phyloP scores from a whole-genome alignment of 2,797 vertebrate species.

The Cynopterus sphinx region DNA sequence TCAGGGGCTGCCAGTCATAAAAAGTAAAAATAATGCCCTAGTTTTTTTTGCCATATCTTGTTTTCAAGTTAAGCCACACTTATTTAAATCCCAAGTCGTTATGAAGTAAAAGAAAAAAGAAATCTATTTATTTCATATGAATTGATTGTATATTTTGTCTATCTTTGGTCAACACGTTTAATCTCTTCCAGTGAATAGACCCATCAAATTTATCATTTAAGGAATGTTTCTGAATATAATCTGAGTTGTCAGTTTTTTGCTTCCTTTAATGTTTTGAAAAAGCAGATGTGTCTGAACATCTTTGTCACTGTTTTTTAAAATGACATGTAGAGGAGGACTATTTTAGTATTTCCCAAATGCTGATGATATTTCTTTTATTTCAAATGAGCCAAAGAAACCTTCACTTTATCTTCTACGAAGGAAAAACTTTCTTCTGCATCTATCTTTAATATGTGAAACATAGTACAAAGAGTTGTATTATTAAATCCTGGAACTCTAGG shows the following conservation, averaged over 20 bases:
- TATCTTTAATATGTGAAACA: background rate
- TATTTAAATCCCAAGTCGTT: background rate
- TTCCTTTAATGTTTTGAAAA: slow-evolving; percentile 30
- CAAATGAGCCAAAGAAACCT: background rate
- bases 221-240: background rate
- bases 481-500: background rate
- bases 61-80: background rate
- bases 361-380: background rate
- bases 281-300: background rate
- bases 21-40: background rate
- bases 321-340: background rate
- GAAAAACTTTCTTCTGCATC: background rate
- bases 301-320: background rate
- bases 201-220: background rate
- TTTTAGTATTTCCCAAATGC: background rate
- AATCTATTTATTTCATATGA: background rate
- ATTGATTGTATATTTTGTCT: background rate
- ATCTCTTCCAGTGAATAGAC: background rate
- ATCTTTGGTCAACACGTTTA: background rate
- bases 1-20: background rate
- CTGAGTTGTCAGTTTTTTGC: background rate
- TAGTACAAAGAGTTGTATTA: background rate
- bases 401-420: background rate
- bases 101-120: background rate
- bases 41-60: background rate